Evolutionary conservation across 2,113 vertebrate species (phyloP), one percentile per base, ranked within the genome.

Genomic region (Ibidorhyncha struthersii): DNA sequence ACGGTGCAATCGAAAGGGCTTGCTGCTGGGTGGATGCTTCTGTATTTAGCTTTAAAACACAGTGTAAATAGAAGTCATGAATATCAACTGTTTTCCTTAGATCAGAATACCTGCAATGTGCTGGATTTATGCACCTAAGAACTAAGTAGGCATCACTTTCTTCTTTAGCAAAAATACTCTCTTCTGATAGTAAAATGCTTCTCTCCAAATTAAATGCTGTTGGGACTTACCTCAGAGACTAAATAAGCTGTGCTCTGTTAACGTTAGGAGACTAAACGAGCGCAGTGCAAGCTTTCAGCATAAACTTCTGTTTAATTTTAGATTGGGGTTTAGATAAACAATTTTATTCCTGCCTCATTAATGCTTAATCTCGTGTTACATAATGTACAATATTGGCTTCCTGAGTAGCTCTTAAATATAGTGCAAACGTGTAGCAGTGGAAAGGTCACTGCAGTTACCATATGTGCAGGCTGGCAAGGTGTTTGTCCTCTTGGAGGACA

Each of bases 291-390:
- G 65, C 66, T 77, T 92, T 94, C 88, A 96, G 94, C 94, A 69
- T 87, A 61, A 93, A 95, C 93, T 96, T 97, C 80, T 97, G 94
- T 96, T 97, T 97, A 96, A 96, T 95, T 97, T 98, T 81, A 95
- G 96, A 90, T 96, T 70, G 93, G 71, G 92, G 80, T 69, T 97
- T 96, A 96, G 96, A 96, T 97, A 98, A 98, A 97, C 92, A 97
- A 19, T 96, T 96, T 95, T 72, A 90, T 94, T 97, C 96, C 94
- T 96, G 93, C 93, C 85, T 97, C 92, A 91, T 97, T 97, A 98
- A 96, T 95, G 93, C 97, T 96, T 98, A 95, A 95, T 96, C 96
- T 97, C 62, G 76, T 93, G 86, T 98, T 98, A 93, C 89, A 69
- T 98, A 98, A 98, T 94, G 71, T 30, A 52, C 95, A 86, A 52